phyloP scores from a whole-genome alignment of 2,797 vertebrate genomes.

The Antennarius maculatus region DNA sequence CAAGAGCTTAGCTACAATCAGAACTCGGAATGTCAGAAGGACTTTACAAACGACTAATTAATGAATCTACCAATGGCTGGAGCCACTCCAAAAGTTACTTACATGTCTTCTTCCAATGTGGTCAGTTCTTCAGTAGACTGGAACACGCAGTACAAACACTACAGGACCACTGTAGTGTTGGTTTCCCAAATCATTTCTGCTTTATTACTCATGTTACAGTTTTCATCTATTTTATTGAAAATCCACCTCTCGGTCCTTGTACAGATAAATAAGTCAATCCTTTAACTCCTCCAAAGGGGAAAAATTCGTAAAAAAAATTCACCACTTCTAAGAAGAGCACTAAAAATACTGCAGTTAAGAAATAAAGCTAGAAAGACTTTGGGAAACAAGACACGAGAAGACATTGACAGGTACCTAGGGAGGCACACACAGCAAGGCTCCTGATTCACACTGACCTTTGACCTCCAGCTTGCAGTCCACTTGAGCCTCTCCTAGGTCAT shows the following conservation, averaged over 20 bases:
- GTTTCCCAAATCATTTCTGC: constrained; percentile 56
- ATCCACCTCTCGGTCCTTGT: constrained; percentile 1
- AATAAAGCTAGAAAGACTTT: constrained; percentile 25
- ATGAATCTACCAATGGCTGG: constrained; percentile 50
- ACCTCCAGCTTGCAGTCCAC: constrained; percentile 98
- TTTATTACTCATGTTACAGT: constrained; percentile 4
- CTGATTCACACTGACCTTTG: constrained; percentile 87
- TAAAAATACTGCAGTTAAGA: neutral
- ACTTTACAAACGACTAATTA: neutral
- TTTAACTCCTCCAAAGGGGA: neutral
- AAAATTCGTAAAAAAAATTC: neutral
- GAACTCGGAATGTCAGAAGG: neutral
- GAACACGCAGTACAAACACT: constrained; percentile 42
- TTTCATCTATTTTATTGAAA: neutral
- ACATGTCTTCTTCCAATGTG: constrained; percentile 54
- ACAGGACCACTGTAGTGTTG: constrained; percentile 21
- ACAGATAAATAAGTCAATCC: neutral
- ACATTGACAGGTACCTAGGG: constrained; percentile 5
- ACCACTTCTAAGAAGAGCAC: neutral
- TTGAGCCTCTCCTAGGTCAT: constrained; percentile 91
- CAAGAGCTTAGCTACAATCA: neutral
- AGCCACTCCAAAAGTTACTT: constrained; percentile 66
- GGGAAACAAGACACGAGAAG: constrained; percentile 49
- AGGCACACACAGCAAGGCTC: neutral
- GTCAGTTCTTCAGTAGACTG: constrained; percentile 50